Evolutionary conservation across 2,888 invertebrate species (phyloP).

Genomic region (Agonopterix heracliana): DNA sequence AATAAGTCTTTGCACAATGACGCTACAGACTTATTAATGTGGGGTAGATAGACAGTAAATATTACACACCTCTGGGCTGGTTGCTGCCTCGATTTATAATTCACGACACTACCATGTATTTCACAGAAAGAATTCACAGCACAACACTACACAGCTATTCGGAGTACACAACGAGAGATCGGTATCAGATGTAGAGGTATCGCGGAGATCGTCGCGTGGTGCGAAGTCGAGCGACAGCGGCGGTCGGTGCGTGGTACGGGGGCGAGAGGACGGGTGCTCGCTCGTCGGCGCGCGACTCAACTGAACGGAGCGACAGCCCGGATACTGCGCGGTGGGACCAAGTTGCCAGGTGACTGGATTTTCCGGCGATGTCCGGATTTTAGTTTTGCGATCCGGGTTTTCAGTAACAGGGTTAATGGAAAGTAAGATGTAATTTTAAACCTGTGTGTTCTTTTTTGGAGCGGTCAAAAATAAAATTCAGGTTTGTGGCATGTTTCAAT

Average conservation of each 20-base stretch:
- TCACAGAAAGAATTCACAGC: slow-evolving; percentile 24
- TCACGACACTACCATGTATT: slow-evolving; percentile 40
- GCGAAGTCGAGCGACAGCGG: no score
- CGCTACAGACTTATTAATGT: slow-evolving; percentile 11
- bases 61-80: slow-evolving; percentile 48
- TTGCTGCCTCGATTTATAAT: slow-evolving; percentile 37
- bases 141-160: slow-evolving; percentile 32
- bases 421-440: no score
- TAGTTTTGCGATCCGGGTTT: no score
- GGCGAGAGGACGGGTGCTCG: slow-evolving; percentile 7
- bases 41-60: slow-evolving; percentile 21
- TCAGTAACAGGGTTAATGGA: no score
- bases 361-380: no score
- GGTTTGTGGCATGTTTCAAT: no score
- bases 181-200: slow-evolving; percentile 9
- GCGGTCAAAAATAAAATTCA: no score
- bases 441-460: no score
- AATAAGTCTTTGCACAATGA: slow-evolving; percentile 21
- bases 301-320: slow-evolving; percentile 21
- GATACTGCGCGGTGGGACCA: neutral
- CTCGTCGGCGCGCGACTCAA: slow-evolving; percentile 11
- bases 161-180: slow-evolving; percentile 12
- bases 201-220: neutral
- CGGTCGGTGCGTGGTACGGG: slow-evolving; percentile 3
- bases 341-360: neutral